phyloP scores from a whole-genome alignment of 2,797 vertebrate species.

The Acipenser ruthenus region DNA sequence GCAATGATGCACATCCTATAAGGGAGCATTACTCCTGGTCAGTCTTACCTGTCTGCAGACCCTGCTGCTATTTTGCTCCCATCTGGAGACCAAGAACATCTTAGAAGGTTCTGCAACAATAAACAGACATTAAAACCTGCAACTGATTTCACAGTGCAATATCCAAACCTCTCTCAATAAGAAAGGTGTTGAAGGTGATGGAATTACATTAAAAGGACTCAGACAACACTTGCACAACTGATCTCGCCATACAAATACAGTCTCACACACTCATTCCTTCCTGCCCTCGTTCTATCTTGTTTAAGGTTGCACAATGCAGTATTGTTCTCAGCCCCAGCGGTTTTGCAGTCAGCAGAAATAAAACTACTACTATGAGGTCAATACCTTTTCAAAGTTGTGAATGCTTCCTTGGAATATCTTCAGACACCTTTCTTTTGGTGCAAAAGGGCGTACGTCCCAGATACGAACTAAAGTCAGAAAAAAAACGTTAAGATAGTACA shows the following conservation, averaged over 20 bases:
- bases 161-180: neutral
- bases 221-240: too few species aligned
- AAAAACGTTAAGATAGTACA: neutral
- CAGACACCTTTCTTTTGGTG: slow-evolving; percentile 94
- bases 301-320: too few species aligned
- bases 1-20: too few species aligned
- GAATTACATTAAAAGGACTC: too few species aligned
- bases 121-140: neutral
- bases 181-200: neutral
- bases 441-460: slow-evolving; percentile 94
- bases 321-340: neutral
- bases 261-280: too few species aligned
- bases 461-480: slow-evolving; percentile 50
- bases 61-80: slow-evolving; percentile 95
- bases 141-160: neutral
- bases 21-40: too few species aligned
- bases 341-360: neutral
- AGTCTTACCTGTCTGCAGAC: slow-evolving; percentile 85
- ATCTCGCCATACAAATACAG: too few species aligned
- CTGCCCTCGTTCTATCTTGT: too few species aligned
- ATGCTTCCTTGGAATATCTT: slow-evolving; percentile 97
- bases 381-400: slow-evolving; percentile 98
- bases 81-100: slow-evolving; percentile 93
- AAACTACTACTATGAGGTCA: neutral
- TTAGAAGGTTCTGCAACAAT: slow-evolving; percentile 76